Conservation (phyloP, 2,113 vertebrate genomes). For the Sporophila hypoxantha region DNA sequence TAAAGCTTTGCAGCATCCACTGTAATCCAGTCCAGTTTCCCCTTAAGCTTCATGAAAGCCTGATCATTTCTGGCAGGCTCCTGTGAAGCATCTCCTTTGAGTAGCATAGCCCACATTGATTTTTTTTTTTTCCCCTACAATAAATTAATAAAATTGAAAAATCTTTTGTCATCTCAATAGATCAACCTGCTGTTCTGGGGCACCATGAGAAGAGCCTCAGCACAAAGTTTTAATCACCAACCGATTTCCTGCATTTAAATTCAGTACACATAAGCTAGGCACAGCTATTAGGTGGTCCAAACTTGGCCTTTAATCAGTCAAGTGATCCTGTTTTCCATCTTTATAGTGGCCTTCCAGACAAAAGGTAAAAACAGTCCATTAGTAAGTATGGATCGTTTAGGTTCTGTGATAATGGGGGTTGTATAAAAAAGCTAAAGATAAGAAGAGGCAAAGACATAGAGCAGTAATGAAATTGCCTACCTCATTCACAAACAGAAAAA, state of each 20-base stretch:
- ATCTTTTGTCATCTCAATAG: background rate
- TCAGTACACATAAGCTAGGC: background rate
- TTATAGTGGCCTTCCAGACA: background rate
- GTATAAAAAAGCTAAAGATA: background rate
- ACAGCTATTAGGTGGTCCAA: background rate
- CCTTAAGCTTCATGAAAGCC: background rate
- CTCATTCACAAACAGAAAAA: slow-evolving; percentile 15
- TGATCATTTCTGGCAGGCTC: background rate
- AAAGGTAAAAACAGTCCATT: background rate
- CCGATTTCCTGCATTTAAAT: background rate
- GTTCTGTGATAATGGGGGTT: background rate
- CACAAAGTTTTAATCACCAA: background rate
- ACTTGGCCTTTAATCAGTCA: background rate
- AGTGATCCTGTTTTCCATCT: background rate
- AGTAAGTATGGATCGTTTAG: background rate
- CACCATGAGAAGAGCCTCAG: background rate
- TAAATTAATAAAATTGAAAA: background rate
- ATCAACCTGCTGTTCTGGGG: background rate
- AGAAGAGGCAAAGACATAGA: background rate
- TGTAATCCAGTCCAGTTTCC: background rate
- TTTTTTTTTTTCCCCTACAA: background rate
- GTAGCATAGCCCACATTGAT: background rate
- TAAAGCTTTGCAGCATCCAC: background rate
- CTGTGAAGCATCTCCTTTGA: background rate
- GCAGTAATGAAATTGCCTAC: background rate